Evolutionary conservation across 2,888 invertebrate genomes (phyloP).

Genomic region (Melanotus villosus): DNA sequence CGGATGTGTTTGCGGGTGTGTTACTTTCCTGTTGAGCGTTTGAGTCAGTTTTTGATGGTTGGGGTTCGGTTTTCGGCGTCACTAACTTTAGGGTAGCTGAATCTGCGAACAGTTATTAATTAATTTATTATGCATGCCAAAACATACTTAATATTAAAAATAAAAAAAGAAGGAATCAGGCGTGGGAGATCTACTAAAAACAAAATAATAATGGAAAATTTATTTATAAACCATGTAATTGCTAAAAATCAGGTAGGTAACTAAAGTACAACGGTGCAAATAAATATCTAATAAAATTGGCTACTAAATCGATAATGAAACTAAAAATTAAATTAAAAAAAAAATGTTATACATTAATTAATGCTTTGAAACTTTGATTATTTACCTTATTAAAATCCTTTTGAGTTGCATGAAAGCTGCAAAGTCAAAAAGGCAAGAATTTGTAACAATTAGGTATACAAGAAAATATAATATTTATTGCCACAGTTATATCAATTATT

Average conservation of each 20-base stretch:
- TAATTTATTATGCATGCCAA: slow-evolving; percentile 15
- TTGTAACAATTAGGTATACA: slow-evolving; percentile 9
- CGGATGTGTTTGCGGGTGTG: slow-evolving; percentile 32
- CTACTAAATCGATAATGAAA: slow-evolving; percentile 10
- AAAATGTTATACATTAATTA: neutral
- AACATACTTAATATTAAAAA: neutral
- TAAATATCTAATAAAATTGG: slow-evolving; percentile 30
- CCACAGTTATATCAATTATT: slow-evolving; percentile 19
- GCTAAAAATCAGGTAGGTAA: slow-evolving; percentile 45
- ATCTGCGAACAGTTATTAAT: slow-evolving; percentile 50
- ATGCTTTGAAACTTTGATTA: slow-evolving; percentile 12
- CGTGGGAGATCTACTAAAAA: neutral
- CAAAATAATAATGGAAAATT: slow-evolving; percentile 23
- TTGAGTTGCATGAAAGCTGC: slow-evolving; percentile 23
- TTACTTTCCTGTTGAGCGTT: slow-evolving; percentile 45
- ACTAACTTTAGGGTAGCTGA: slow-evolving; percentile 57
- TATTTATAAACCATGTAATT: slow-evolving; percentile 35
- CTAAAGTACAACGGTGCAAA: slow-evolving; percentile 67
- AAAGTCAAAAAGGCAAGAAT: slow-evolving; percentile 31
- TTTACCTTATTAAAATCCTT: slow-evolving; percentile 31
- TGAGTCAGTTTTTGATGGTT: neutral
- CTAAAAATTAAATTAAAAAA: slow-evolving; percentile 7
- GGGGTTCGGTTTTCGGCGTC: slow-evolving; percentile 48
- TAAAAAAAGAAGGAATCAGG: slow-evolving; percentile 4
- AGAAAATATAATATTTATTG: slow-evolving; percentile 28